Percentiles rank a stretch among this genome's conserved stretches.
These are phyloP conservation scores for Mactra quadrangularis DNA, from an alignment of 1,140 invertebrate species.

Conservation along the genomic window DNA sequence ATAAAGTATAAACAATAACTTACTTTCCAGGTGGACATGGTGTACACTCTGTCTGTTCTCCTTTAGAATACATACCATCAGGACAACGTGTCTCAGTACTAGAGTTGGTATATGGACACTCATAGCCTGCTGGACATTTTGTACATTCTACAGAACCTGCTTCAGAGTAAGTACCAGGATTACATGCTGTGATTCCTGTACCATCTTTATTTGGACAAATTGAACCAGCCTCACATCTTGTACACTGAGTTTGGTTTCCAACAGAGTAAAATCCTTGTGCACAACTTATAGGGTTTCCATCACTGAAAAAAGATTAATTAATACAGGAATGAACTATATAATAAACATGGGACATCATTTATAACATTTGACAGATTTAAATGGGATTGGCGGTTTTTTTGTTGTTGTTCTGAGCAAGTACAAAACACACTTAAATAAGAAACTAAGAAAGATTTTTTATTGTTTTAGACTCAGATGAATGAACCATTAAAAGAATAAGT, in stretches of 20 bases:
- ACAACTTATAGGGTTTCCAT: conserved; percentile 63
- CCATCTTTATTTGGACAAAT: conserved; percentile 72
- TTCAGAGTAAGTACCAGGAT: conserved; percentile 67
- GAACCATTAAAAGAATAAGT: too few species aligned
- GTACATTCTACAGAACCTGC: conserved; percentile 69
- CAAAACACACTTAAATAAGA: too few species aligned
- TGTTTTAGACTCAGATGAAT: too few species aligned
- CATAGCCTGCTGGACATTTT: conserved; percentile 73
- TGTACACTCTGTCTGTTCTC: conserved; percentile 73
- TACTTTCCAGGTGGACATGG: conserved; percentile 69
- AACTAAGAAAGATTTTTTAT: too few species aligned
- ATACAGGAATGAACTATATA: too few species aligned
- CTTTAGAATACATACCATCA: conserved; percentile 74
- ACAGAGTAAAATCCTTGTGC: conserved; percentile 71
- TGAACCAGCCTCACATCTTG: conserved; percentile 72
- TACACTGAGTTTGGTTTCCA: conserved; percentile 71
- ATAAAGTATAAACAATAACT: too few species aligned
- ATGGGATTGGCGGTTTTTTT: too few species aligned
- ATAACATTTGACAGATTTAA: too few species aligned
- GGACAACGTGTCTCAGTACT: conserved; percentile 61
- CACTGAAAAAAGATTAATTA: conserved; percentile 5
- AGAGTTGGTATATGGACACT: conserved; percentile 69
- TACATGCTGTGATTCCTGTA: conserved; percentile 66
- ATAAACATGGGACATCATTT: too few species aligned
- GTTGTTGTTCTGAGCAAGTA: too few species aligned